phyloP scores from a whole-genome alignment of 2,888 invertebrate species.

The Pseudoips prasinana region DNA sequence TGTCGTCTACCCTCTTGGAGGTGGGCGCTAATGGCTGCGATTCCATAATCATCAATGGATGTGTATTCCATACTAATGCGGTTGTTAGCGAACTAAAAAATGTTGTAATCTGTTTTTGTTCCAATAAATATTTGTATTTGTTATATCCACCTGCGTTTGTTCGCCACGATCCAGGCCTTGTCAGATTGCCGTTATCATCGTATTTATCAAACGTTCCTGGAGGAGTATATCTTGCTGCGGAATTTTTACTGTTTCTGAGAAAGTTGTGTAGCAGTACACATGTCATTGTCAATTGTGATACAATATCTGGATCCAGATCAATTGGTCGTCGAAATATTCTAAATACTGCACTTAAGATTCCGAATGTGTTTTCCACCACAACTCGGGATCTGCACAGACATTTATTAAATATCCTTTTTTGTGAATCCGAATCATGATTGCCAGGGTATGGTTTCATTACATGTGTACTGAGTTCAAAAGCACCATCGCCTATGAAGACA shows the following conservation, averaged over 20 bases:
- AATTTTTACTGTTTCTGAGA: slow-evolving; percentile 16
- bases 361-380: slow-evolving; percentile 32
- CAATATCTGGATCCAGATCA: slow-evolving; percentile 29
- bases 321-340: slow-evolving; percentile 38
- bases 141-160: slow-evolving; percentile 12
- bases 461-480: slow-evolving; percentile 35
- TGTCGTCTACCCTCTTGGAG: too few species aligned
- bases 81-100: too few species aligned
- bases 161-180: slow-evolving; percentile 24
- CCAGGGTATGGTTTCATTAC: slow-evolving; percentile 41
- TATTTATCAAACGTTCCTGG: slow-evolving; percentile 29
- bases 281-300: slow-evolving; percentile 34
- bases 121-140: too few species aligned
- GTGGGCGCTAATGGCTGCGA: too few species aligned
- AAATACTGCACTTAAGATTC: slow-evolving; percentile 32
- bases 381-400: slow-evolving; percentile 26
- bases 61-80: too few species aligned
- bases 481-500: slow-evolving; percentile 37
- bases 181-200: slow-evolving; percentile 10
- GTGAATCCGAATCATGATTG: slow-evolving; percentile 26
- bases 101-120: too few species aligned
- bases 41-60: too few species aligned
- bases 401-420: slow-evolving; percentile 32
- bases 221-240: slow-evolving; percentile 19
- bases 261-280: slow-evolving; percentile 39